Evolutionary conservation across 2,797 vertebrate genomes (phyloP).

Genomic region (Tokudaia muenninki): DNA sequence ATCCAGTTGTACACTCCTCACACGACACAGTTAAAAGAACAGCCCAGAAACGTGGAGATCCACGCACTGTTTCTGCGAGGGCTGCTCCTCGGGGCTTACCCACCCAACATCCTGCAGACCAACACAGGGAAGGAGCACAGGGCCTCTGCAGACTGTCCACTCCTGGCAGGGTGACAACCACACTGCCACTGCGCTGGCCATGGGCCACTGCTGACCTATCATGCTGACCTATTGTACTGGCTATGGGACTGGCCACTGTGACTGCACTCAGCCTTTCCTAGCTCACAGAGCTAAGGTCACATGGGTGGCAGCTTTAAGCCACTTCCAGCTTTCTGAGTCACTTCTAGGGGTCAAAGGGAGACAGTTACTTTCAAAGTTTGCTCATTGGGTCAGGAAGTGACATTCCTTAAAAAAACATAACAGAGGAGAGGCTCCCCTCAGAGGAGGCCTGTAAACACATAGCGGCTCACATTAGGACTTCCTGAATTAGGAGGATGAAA

Average conservation of each 20-base stretch:
- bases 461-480: conserved; percentile 43
- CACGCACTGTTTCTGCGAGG: neutral
- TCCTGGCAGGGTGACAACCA: neutral
- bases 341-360: conserved; percentile 41
- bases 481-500: conserved; percentile 30
- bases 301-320: neutral
- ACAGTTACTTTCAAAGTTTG: neutral
- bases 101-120: neutral
- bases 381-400: conserved; percentile 37
- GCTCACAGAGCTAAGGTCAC: neutral
- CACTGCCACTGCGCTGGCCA: neutral
- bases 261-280: neutral
- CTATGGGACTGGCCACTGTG: neutral
- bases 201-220: neutral
- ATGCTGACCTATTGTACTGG: neutral
- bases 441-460: neutral
- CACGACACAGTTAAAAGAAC: neutral
- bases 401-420: conserved; percentile 14
- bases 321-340: conserved; percentile 33
- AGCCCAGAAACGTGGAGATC: neutral
- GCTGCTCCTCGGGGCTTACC: neutral
- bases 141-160: too few species aligned
- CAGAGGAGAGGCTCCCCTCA: neutral
- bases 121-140: too few species aligned
- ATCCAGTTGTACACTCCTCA: neutral